phyloP scores from a whole-genome alignment of 2,797 vertebrate genomes.

The Notoglanidium macrostoma region DNA sequence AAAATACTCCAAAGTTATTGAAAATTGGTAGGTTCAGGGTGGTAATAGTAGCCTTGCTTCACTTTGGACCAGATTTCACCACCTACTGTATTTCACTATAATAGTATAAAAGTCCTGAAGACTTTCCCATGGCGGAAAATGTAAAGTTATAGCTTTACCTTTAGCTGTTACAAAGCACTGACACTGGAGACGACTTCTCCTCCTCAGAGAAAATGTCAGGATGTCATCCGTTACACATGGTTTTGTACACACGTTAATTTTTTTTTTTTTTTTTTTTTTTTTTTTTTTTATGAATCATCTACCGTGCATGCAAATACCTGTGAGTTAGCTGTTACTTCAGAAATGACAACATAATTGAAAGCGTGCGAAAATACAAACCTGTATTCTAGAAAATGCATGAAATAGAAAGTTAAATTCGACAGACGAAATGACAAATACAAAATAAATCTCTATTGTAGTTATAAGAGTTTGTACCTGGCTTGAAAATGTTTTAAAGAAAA shows the following conservation, averaged over 20 bases:
- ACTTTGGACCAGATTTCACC: neutral
- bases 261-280: neutral
- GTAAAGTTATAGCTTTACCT: neutral
- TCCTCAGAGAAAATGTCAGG: neutral
- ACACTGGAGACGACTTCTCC: neutral
- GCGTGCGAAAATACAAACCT: neutral
- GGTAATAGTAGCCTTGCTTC: neutral
- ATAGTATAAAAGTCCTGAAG: no score
- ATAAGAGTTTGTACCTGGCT: neutral
- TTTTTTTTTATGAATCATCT: neutral
- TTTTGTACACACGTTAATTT: neutral
- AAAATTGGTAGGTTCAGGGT: neutral
- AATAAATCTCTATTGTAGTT: no score
- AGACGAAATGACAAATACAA: no score
- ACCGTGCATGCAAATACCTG: neutral
- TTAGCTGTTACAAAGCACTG: neutral
- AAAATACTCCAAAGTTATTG: neutral
- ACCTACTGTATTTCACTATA: neutral
- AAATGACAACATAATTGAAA: neutral
- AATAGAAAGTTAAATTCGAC: no score
- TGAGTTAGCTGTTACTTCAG: neutral
- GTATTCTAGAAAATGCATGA: no score
- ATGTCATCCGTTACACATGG: neutral
- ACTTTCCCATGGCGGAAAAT: no score
- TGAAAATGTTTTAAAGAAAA: neutral